Base-by-base conservation (phyloP, 2,797 vertebrate species). In the Delichon dasypus region DNA sequence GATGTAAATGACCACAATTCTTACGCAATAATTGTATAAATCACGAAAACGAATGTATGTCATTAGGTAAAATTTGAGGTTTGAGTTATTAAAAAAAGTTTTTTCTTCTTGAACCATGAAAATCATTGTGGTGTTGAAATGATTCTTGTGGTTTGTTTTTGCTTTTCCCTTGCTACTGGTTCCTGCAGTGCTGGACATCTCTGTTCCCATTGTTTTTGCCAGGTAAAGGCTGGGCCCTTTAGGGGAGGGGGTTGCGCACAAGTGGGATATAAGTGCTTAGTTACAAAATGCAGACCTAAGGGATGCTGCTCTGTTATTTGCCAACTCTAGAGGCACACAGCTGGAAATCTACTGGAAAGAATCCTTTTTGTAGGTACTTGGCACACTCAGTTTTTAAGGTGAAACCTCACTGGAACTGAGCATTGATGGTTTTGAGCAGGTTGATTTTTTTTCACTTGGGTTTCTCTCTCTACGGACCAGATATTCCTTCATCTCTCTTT, bases 1-100 rank as follows among this genome's bases (percentile, higher is more conserved):
- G 53, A 91, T 92, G 64, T 88, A 93, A 84, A 82, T 10, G 13
- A 44, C 34, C 44, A 58, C 48, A 45, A 66, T 55, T 90, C 32
- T 79, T 86, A 83, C 27, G 86, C 91, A 91, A 85, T 89, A 79
- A 90, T 29, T 94, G 57, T 92, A 64, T 72, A 89, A 76, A 77
- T 78, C 47, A 54, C 54, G 50, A 58, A 91, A 94, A 74, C 70
- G 53, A 93, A 85, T 94, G 85, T 87, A 71, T 8, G 2, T 78
- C 64, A 66, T 20, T 21, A 42, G 67, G 55, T 93, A 27, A 85
- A 76, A 73, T n/a, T 42, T 60, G 67, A 67, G 13, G 64, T 78
- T 82, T 90, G 30, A 17, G 11, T 86, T 89, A 92, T 93, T 96
- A 94, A 94, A 96, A 79, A 45, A 50, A 15, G 5, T 2, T 30